Evolutionary conservation across 2,888 invertebrate species (phyloP).

Genomic region (Scelioninae gen. 1): DNA sequence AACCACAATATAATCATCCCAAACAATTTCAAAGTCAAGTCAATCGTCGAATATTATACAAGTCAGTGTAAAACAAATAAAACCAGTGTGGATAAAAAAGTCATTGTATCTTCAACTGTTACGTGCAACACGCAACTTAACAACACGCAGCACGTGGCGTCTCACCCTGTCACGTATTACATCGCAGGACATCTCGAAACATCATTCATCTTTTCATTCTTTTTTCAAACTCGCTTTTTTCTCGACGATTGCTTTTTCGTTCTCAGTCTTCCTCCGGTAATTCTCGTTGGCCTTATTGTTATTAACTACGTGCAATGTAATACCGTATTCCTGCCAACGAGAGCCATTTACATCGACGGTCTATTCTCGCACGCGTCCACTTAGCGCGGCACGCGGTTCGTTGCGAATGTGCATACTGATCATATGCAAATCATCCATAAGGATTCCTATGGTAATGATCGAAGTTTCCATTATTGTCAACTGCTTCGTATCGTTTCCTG

Average conservation of each 20-base stretch:
- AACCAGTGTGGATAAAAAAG: slow-evolving; percentile 39
- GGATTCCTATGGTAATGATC: slow-evolving; percentile 73
- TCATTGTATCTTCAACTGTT: slow-evolving; percentile 53
- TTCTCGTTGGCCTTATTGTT: slow-evolving; percentile 52
- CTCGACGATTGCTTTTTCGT: slow-evolving; percentile 31
- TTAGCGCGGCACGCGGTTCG: slow-evolving; percentile 74
- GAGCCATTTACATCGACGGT: slow-evolving; percentile 63
- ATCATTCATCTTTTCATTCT: slow-evolving; percentile 50
- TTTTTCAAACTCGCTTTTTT: slow-evolving; percentile 30
- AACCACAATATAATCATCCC: too few relatives aligned
- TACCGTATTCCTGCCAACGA: slow-evolving; percentile 61
- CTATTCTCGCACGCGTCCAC: slow-evolving; percentile 74
- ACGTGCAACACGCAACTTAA: slow-evolving; percentile 58
- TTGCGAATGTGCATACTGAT: slow-evolving; percentile 72
- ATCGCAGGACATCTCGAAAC: slow-evolving; percentile 44
- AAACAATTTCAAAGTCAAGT: slow-evolving; percentile 20
- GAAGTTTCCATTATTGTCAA: slow-evolving; percentile 72
- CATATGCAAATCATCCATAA: slow-evolving; percentile 70
- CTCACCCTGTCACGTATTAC: slow-evolving; percentile 77
- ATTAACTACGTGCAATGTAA: slow-evolving; percentile 64
- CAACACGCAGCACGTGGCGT: slow-evolving; percentile 76
- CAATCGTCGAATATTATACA: slow-evolving; percentile 38
- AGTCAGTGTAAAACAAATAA: slow-evolving; percentile 59
- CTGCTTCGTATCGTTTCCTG: slow-evolving; percentile 69
- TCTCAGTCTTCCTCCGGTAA: slow-evolving; percentile 2